phyloP scores from a whole-genome alignment of 1,140 invertebrate species.

The Drosophila littoralis region DNA sequence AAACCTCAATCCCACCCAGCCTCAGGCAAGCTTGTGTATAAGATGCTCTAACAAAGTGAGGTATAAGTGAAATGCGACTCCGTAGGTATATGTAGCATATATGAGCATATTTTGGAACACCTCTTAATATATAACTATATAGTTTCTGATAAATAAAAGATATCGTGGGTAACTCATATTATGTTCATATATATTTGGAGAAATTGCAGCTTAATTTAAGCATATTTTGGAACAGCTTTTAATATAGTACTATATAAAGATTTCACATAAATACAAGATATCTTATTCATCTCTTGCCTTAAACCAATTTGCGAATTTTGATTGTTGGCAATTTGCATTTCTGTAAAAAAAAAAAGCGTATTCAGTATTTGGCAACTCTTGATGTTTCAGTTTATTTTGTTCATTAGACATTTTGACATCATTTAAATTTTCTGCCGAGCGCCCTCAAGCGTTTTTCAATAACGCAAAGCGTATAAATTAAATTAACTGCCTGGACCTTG shows the following conservation, averaged over 20 bases:
- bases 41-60: not conserved
- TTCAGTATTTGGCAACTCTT: not conserved
- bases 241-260: too few species aligned
- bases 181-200: too few species aligned
- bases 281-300: too few species aligned
- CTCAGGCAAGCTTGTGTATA: not conserved
- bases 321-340: not conserved
- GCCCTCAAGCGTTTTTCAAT: conserved; percentile 59
- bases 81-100: too few species aligned
- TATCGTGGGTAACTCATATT: not conserved
- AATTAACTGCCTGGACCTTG: conserved; percentile 64
- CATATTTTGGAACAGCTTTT: too few species aligned
- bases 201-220: too few species aligned
- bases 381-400: not conserved
- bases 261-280: too few species aligned
- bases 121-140: too few species aligned
- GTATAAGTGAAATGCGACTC: not conserved
- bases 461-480: conserved; percentile 60
- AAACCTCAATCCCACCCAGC: conserved; percentile 14
- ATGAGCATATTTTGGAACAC: too few species aligned
- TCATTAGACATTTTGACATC: conserved; percentile 42
- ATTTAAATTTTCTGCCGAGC: conserved; percentile 44
- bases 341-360: not conserved
- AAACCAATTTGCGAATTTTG: not conserved
- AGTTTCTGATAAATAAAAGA: too few species aligned